phyloP scores from a whole-genome alignment of 2,888 invertebrate species.

The Aporophyla nigra region DNA sequence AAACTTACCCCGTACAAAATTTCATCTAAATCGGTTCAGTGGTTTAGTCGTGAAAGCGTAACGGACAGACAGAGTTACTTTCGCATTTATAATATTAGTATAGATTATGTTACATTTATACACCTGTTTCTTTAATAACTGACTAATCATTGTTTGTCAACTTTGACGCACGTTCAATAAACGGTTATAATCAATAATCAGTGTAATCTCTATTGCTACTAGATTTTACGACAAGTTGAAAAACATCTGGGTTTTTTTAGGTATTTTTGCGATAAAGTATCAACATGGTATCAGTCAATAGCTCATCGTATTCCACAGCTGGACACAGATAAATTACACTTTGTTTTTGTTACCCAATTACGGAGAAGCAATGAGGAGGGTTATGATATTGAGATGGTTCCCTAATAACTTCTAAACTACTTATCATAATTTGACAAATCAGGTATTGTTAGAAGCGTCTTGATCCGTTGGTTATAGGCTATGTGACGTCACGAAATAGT shows the following conservation, averaged over 20 bases:
- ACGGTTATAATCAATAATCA: constrained; percentile 7
- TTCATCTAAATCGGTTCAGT: no score
- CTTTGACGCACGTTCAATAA: constrained; percentile 29
- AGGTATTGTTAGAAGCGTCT: no score
- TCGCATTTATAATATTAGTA: no score
- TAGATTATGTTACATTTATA: background rate
- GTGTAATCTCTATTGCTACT: constrained; percentile 15
- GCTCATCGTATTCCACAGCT: background rate
- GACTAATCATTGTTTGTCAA: constrained; percentile 22
- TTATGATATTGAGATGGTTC: no score
- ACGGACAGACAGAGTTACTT: no score
- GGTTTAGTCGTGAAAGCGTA: no score
- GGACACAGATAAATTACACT: background rate
- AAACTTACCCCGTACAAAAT: no score
- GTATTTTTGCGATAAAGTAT: constrained; percentile 2
- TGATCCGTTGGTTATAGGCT: no score
- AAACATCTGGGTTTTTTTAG: background rate
- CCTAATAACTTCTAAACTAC: no score
- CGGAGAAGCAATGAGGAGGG: no score
- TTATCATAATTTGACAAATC: no score
- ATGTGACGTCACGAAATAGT: no score
- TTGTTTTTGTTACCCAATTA: background rate
- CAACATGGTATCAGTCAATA: background rate
- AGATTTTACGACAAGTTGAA: constrained; percentile 13
- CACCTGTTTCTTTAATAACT: constrained; percentile 5